Evolutionary conservation across 2,113 vertebrate genomes (phyloP).

Genomic region (Otocyon megalotis): DNA sequence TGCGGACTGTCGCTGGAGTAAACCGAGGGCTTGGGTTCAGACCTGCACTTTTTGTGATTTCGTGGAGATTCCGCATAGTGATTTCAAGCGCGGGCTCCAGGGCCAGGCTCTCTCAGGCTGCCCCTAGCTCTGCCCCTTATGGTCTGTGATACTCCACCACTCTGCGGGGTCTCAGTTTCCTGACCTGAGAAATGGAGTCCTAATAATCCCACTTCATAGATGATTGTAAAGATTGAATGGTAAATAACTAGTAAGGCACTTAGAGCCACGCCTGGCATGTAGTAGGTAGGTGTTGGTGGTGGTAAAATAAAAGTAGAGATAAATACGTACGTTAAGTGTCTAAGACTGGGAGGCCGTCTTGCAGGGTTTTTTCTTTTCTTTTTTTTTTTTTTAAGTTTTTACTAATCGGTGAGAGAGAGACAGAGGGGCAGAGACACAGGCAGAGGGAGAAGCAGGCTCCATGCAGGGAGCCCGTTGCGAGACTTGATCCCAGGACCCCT

Average conservation of each 20-base stretch:
- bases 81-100: neutral
- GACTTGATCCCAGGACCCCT: too few relatives aligned
- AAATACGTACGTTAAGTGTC: neutral
- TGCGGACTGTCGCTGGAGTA: neutral
- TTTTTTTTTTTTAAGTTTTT: too few relatives aligned
- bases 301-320: neutral
- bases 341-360: neutral
- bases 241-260: neutral
- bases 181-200: neutral
- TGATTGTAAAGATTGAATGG: neutral
- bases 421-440: too few relatives aligned
- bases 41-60: neutral
- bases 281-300: neutral
- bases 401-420: too few relatives aligned
- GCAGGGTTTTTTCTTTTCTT: neutral
- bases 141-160: neutral
- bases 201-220: neutral
- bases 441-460: too few relatives aligned
- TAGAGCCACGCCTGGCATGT: neutral
- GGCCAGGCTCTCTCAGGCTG: neutral
- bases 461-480: too few relatives aligned
- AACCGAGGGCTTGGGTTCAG: neutral
- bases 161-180: neutral
- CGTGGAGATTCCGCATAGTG: neutral
- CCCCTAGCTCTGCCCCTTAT: rapidly evolving